Base-by-base conservation (phyloP, 2,113 vertebrate species). In the Stomatorhinus ivindoensis region DNA sequence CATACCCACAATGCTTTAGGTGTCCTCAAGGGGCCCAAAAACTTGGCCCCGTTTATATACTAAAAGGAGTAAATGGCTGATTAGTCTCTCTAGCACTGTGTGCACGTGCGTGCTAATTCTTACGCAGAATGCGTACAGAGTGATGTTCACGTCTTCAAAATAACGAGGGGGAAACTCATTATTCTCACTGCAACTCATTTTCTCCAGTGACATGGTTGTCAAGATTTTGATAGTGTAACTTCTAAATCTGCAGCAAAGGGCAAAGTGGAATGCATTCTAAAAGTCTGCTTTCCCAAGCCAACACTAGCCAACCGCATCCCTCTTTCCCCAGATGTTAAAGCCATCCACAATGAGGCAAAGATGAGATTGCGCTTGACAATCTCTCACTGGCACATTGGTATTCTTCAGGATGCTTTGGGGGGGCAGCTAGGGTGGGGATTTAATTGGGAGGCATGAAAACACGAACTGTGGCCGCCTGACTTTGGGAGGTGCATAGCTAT, bases 361-460 rank as follows among this genome's bases (percentile, higher is more conserved):
- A 84, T 85, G 76, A 89, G 88, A 89, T 89, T 10, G 53, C 58
- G 88, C 76, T 88, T 80, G 88, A 90, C 69, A 8, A 88, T 89
- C 91, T 90, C 88, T 94, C 94, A 95, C 93, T 86, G 92, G 93
- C 93, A 92, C 94, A 95, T 95, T 94, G 94, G 94, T 94, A 95
- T 95, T 95, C 95, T 90, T 89, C 91, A 48, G 93, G 92, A 90
- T 91, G 93, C 91, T 89, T 89, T 93, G 89, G 92, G 93, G 93
- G 44, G 90, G 2, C 91, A 91, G 93, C 94, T 95, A 93, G 94
- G 94, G 94, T 93, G 91, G 92, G 91, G 93, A 92, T 93, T 94
- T 96, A 95, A 96, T 94, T 94, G 94, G 89, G 86, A 92, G 42
- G 93, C 93, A 93, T 93, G 92, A 92, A 94, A 95, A 93, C 94